Base-by-base conservation (phyloP, 2,113 vertebrate species). In the Tetraodon nigroviridis region DNA sequence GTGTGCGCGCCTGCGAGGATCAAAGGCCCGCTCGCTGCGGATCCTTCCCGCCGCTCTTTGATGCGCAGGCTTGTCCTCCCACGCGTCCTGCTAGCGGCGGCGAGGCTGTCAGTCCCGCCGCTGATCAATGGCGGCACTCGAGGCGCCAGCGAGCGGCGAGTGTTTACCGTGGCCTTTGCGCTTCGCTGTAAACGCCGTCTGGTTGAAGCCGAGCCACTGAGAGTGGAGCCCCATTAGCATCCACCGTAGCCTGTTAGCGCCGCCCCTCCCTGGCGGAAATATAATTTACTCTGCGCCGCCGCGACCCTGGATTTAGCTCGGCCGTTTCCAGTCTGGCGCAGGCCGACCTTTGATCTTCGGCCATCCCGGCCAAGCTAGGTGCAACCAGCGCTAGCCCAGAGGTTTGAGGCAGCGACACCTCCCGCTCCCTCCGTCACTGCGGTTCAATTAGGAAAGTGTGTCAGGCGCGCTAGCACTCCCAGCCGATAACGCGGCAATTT, bases 281-380 rank as follows among this genome's bases (percentile, higher is more conserved):
- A n/a, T n/a, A 64, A 79, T 78, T 74, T 64, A 56, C 52, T 55
- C 51, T 51, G 56, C 50, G 37, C 63, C 61, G 29, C 73, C 65
- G 1, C 2, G 69, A 70, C 83, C 76, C 61, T 68, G 24, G 48
- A 71, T 75, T 64, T 65, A 67, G 71, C 69, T 13, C n/a, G 7
- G 19, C 58, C 11, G 20, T 51, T 70, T 69, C 24, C 56, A 24
- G 17, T 27, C 51, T 46, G 44, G 61, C 57, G 46, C 47, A 58
- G 74, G 64, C 21, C 2, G 7, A 77, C 73, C 59, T 72, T 59
- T 81, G 52, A 76, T 78, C 76, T 61, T 19, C n/a, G n/a, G n/a
- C n/a, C n/a, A n/a, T n/a, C n/a, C n/a, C n/a, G n/a, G n/a, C n/a
- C n/a, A n/a, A n/a, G n/a, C n/a, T n/a, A n/a, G n/a, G n/a, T n/a